A percentile compares a stretch with the other conserved stretches of the same genome.
These are phyloP conservation scores for Diabrotica balteata DNA, from an alignment of 2,888 invertebrate species.

Conservation along the genomic window DNA sequence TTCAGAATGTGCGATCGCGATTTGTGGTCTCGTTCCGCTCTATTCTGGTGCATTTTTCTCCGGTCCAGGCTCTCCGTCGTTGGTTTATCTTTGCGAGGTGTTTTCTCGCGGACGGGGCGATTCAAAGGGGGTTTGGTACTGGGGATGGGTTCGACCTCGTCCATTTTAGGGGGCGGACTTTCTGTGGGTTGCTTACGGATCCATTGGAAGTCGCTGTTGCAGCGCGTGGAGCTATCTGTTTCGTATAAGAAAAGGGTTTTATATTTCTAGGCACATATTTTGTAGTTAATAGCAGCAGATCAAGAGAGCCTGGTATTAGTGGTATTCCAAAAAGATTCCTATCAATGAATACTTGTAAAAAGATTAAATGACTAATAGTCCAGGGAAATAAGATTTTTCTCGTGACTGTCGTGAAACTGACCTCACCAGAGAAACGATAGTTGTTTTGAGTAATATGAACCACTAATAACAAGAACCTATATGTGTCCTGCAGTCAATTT, in stretches of 20 bases:
- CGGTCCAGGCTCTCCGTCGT: constrained; percentile 65
- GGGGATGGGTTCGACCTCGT: constrained; percentile 44
- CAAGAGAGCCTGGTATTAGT: too few species aligned
- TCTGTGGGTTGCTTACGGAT: constrained; percentile 60
- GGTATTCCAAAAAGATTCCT: too few species aligned
- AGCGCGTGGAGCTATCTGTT: constrained; percentile 68
- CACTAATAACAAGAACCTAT: too few species aligned
- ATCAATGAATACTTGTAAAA: too few species aligned
- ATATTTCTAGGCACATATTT: too few species aligned
- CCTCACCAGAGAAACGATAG: too few species aligned
- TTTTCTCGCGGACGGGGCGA: constrained; percentile 46
- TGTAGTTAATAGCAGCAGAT: too few species aligned
- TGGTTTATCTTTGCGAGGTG: constrained; percentile 48
- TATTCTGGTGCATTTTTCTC: constrained; percentile 55
- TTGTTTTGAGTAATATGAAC: too few species aligned
- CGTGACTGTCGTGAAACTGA: too few species aligned
- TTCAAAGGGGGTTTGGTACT: constrained; percentile 53
- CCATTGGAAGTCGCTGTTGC: constrained; percentile 76
- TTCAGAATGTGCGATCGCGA: constrained; percentile 65
- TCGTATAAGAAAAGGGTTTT: background rate
- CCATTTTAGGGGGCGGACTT: constrained; percentile 49
- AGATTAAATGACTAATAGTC: too few species aligned
- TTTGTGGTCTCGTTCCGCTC: constrained; percentile 70
- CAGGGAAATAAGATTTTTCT: too few species aligned
- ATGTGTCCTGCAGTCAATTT: too few species aligned